phyloP scores from a whole-genome alignment of 2,888 invertebrate species.

The Volucella bombylans region DNA sequence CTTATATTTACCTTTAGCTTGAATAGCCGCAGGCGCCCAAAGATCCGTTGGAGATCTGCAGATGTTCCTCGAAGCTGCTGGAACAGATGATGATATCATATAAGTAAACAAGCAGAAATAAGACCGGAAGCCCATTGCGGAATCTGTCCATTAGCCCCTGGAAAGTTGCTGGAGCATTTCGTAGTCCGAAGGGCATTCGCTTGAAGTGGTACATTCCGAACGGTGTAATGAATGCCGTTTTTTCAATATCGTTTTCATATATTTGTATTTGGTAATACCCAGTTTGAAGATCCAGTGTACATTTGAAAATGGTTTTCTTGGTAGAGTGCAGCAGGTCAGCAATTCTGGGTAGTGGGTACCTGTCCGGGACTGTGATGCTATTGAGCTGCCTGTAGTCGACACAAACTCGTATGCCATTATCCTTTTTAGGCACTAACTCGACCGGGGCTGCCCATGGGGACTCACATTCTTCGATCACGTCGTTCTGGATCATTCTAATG shows the following conservation, averaged over 20 bases:
- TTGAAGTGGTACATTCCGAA: too few relatives aligned
- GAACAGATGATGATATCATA: too few relatives aligned
- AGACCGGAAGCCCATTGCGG: conserved; percentile 50
- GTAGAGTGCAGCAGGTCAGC: conserved; percentile 52
- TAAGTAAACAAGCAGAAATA: conserved; percentile 56
- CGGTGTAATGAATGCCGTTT: too few relatives aligned
- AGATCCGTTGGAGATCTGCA: conserved; percentile 42
- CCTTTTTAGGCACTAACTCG: conserved; percentile 77
- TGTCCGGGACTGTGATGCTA: conserved; percentile 74
- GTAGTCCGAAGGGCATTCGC: conserved; percentile 66
- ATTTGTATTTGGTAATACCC: conserved; percentile 6
- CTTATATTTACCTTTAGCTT: conserved; percentile 74
- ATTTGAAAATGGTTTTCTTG: conserved; percentile 44
- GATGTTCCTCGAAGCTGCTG: conserved; percentile 66
- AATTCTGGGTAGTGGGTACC: conserved; percentile 51
- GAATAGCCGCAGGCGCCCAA: conserved; percentile 60
- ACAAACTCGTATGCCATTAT: conserved; percentile 77
- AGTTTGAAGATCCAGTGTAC: conserved; percentile 75
- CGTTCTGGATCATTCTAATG: too few relatives aligned
- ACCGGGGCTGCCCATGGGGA: too few relatives aligned
- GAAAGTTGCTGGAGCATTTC: conserved; percentile 66
- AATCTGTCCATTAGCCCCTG: conserved; percentile 56
- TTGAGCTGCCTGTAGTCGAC: conserved; percentile 78
- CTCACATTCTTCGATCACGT: too few relatives aligned
- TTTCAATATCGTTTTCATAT: too few relatives aligned